Conservation (phyloP, 2,797 vertebrate genomes). For the Acrossocheilus wenchowensis region DNA sequence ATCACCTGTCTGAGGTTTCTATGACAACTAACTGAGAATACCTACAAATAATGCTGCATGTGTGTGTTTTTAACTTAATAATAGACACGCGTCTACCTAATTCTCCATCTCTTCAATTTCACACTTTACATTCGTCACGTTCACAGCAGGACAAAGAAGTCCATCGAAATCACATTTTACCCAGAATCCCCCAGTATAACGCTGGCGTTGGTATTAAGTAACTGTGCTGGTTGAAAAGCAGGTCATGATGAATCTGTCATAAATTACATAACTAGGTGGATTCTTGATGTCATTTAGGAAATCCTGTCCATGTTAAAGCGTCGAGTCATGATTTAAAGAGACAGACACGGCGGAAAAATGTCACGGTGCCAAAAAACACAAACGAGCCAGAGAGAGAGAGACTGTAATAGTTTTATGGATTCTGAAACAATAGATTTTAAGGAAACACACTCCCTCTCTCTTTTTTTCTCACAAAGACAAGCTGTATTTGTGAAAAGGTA, state of each 20-base stretch:
- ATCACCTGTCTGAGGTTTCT: slow-evolving; percentile 71
- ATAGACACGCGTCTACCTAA: not conserved
- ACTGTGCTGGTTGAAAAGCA: not conserved
- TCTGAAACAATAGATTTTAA: slow-evolving; percentile 7
- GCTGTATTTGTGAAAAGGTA: not conserved
- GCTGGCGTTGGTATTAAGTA: not conserved
- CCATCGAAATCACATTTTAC: not conserved
- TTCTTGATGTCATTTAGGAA: slow-evolving; percentile 70
- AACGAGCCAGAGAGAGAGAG: not conserved
- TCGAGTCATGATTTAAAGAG: slow-evolving; percentile 34
- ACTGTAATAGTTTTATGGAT: slow-evolving; percentile 5
- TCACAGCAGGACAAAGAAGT: not conserved
- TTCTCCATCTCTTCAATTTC: not conserved
- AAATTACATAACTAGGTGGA: slow-evolving; percentile 62
- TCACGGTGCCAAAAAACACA: slow-evolving; percentile 17
- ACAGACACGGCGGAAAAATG: slow-evolving; percentile 5
- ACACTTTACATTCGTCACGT: not conserved
- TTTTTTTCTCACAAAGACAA: not conserved
- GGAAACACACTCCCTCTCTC: slow-evolving; percentile 17
- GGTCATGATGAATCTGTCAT: slow-evolving; percentile 39
- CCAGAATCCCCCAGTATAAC: slow-evolving; percentile 47
- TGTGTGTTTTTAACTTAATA: slow-evolving; percentile 5
- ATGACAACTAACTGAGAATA: slow-evolving; percentile 68
- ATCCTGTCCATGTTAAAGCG: slow-evolving; percentile 51
- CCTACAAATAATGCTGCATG: slow-evolving; percentile 38